Percentiles rank a stretch among this genome's conserved stretches.
phyloP scores from a whole-genome alignment of 2,797 vertebrate species.

The Fundulus diaphanus region DNA sequence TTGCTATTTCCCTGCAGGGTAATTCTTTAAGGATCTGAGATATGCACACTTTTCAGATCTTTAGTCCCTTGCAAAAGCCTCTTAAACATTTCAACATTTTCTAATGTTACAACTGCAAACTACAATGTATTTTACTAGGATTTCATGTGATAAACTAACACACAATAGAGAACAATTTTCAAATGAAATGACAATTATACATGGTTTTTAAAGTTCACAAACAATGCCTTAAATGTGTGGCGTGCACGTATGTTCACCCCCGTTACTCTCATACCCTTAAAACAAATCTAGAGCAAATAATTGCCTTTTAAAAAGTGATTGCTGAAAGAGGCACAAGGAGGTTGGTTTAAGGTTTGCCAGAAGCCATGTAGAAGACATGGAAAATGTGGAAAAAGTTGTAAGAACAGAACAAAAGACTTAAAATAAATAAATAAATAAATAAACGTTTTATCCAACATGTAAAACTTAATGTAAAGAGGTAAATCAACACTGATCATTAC shows the following conservation, averaged over 20 bases:
- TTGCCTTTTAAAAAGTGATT: background rate
- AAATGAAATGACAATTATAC: background rate
- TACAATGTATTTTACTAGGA: background rate
- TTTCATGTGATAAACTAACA: background rate
- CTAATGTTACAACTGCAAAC: background rate
- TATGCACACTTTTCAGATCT: slow-evolving; percentile 22
- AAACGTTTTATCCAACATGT: too few species aligned
- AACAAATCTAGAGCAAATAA: too few species aligned
- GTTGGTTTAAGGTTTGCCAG: too few species aligned
- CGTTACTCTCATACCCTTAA: background rate
- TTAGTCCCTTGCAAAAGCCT: background rate
- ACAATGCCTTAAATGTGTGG: background rate
- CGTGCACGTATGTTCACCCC: background rate
- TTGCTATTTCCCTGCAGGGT: slow-evolving; percentile 36
- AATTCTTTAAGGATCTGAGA: slow-evolving; percentile 24
- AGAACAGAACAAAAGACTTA: background rate
- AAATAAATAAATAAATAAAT: too few species aligned
- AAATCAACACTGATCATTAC: too few species aligned
- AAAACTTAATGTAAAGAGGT: too few species aligned
- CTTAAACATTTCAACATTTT: background rate
- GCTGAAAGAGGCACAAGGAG: background rate
- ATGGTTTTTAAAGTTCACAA: background rate
- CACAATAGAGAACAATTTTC: background rate
- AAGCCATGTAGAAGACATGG: too few species aligned
- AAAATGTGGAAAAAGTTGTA: background rate